Percentiles rank a stretch among this genome's conserved stretches.
These are phyloP conservation scores for Istiophorus platypterus DNA, from an alignment of 2,113 vertebrate genomes.

Conservation along the genomic window DNA sequence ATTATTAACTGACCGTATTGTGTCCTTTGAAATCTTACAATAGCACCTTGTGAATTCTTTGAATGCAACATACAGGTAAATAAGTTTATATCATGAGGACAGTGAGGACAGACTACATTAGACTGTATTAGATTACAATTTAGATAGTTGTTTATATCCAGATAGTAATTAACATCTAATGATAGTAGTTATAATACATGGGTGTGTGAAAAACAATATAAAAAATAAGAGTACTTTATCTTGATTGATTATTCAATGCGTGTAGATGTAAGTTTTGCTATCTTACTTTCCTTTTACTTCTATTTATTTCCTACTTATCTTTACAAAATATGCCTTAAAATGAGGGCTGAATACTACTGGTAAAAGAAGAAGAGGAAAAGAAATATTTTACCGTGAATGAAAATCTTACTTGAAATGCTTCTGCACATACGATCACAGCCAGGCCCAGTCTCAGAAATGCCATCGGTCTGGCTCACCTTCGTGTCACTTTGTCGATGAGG, in stretches of 20 bases:
- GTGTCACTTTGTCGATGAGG: constrained; percentile 29
- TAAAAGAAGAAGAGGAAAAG: background rate
- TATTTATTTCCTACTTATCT: background rate
- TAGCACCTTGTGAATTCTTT: background rate
- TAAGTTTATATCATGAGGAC: background rate
- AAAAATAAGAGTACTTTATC: background rate
- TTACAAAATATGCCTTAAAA: background rate
- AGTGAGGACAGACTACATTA: background rate
- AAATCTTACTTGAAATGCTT: background rate
- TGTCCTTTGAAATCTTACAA: background rate
- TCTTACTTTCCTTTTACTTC: background rate
- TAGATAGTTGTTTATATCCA: background rate
- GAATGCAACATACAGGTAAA: background rate
- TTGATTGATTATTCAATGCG: background rate
- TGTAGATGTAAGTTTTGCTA: background rate
- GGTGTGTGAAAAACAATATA: background rate
- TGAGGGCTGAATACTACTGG: background rate
- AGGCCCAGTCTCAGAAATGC: background rate
- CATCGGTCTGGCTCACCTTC: constrained; percentile 26
- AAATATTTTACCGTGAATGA: background rate
- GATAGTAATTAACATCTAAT: background rate
- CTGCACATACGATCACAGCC: no score
- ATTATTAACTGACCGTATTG: background rate
- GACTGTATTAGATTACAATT: background rate
- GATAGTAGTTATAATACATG: background rate